These are phyloP conservation scores for Camponotus pennsylvanicus DNA, from an alignment of 1,140 invertebrate species.

Conservation along the genomic window DNA sequence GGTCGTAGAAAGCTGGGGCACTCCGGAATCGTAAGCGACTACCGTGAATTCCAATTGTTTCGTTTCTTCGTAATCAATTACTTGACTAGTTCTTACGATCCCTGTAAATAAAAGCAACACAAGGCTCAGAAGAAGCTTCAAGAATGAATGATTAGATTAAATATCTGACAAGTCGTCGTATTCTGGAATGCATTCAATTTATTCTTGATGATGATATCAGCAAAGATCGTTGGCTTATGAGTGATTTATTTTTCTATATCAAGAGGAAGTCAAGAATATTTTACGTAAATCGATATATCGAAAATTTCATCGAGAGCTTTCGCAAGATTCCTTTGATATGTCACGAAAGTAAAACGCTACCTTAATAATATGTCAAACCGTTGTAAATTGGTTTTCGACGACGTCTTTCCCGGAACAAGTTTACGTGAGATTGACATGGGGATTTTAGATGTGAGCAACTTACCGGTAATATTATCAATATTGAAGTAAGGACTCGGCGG, in stretches of 20 bases:
- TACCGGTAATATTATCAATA: constrained; percentile 92
- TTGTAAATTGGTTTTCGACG: constrained; percentile 39
- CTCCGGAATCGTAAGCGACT: constrained; percentile 93
- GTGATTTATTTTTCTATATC: not conserved
- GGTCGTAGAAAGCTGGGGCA: constrained; percentile 92
- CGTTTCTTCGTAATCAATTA: constrained; percentile 94
- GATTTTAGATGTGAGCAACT: constrained; percentile 36
- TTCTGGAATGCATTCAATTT: not conserved
- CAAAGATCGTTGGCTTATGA: too few species aligned
- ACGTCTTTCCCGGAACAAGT: constrained; percentile 9
- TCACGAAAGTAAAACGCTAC: not conserved
- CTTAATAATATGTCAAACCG: constrained; percentile 13
- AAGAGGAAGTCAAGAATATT: not conserved
- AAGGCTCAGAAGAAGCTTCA: not conserved
- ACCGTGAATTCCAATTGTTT: constrained; percentile 93
- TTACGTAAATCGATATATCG: constrained; percentile 8
- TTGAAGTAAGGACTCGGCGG: constrained; percentile 92
- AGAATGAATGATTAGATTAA: not conserved
- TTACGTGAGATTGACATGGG: constrained; percentile 30
- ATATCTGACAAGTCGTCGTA: not conserved
- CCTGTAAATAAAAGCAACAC: constrained; percentile 84
- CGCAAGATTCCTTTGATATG: not conserved
- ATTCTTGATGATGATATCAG: too few species aligned
- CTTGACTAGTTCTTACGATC: constrained; percentile 91
- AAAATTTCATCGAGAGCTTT: not conserved